Percentiles rank a stretch among this genome's conserved stretches.
Conservation (phyloP, 2,113 vertebrate genomes). For the Callaeas wilsoni region DNA sequence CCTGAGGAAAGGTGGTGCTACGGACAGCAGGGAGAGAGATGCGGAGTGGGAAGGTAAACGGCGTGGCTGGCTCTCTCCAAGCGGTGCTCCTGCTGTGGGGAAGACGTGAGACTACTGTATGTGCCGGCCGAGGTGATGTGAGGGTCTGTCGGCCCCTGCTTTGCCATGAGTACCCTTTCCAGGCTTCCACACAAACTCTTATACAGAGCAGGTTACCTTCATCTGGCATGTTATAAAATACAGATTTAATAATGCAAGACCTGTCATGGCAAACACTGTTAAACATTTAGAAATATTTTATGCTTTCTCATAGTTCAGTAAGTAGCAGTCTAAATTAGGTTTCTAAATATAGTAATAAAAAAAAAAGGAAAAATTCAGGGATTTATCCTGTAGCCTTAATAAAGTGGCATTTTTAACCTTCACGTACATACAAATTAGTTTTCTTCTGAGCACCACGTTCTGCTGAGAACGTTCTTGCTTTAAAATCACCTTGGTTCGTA, state of each 20-base stretch:
- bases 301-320: neutral
- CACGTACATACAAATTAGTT: neutral
- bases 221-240: neutral
- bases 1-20: neutral
- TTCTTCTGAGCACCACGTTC: neutral
- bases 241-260: neutral
- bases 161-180: neutral
- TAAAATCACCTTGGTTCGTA: neutral
- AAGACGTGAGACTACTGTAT: accelerated
- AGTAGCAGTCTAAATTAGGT: neutral
- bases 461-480: neutral
- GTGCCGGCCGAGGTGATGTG: neutral
- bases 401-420: neutral
- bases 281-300: neutral
- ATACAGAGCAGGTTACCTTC: accelerated
- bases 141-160: neutral
- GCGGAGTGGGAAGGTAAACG: neutral
- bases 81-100: neutral
- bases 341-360: neutral
- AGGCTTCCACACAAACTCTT: neutral
- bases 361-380: neutral
- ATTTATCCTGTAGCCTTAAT: neutral
- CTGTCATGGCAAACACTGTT: neutral
- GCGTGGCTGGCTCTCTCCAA: neutral
- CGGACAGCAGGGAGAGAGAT: accelerated